phyloP scores from a whole-genome alignment of 2,113 vertebrate species.

The Salvelinus namaycush region DNA sequence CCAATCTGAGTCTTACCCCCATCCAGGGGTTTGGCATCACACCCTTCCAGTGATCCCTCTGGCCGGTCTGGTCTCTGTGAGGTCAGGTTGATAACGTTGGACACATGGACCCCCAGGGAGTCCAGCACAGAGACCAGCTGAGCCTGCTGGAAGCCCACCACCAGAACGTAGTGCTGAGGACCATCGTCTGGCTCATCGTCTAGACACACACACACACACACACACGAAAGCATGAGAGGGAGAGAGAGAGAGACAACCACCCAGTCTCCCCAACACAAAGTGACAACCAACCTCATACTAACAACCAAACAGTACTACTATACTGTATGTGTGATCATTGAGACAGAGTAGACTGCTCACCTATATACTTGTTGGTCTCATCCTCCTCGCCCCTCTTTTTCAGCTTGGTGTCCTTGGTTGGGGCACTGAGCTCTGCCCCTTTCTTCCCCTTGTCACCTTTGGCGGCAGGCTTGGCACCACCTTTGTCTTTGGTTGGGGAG shows the following conservation, averaged over 20 bases:
- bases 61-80: slow-evolving; percentile 67
- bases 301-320: background rate
- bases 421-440: slow-evolving; percentile 9
- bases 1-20: background rate
- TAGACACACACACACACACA: slow-evolving; percentile 48
- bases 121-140: slow-evolving; percentile 78
- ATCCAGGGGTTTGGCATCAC: slow-evolving; percentile 13
- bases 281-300: no score
- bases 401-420: slow-evolving; percentile 74
- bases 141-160: slow-evolving; percentile 82
- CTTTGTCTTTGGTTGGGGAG: slow-evolving; percentile 62
- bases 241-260: no score
- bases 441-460: slow-evolving; percentile 75
- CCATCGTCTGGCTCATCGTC: slow-evolving; percentile 94
- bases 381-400: slow-evolving; percentile 78
- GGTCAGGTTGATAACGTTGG: slow-evolving; percentile 83
- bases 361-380: slow-evolving; percentile 66
- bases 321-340: background rate
- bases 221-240: background rate
- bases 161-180: slow-evolving; percentile 86
- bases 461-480: slow-evolving; percentile 50
- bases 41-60: background rate
- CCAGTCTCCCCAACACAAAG: background rate
- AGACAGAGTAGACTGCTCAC: slow-evolving; percentile 58
- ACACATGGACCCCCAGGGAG: slow-evolving; percentile 80